Evolutionary conservation across 2,113 vertebrate species (phyloP), one percentile per base, ranked within the genome.

Genomic region (Cavia aperea): DNA sequence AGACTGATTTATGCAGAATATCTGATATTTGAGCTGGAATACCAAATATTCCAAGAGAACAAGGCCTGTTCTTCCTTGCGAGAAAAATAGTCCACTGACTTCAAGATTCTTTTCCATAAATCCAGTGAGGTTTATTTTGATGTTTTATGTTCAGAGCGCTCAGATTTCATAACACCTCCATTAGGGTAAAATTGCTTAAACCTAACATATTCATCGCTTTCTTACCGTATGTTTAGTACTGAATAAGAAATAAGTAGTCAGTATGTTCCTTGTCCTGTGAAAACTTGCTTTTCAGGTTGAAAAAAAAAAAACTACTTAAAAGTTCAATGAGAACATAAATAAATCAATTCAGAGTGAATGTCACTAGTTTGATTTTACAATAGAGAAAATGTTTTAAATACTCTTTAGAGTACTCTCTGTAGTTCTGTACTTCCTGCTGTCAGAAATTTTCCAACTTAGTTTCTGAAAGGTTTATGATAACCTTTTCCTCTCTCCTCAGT

Each of bases 71-170:
- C 85, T 90, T 93, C 10, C 43, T 79, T 81, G 5, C 73, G 93
- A 86, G 94, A 82, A 96, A 95, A 91, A 24, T 88, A 92, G 2
- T 36, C 21, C 54, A 86, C 26, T 72, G 43, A 87, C 65, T 85
- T 87, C 11, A 51, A 29, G 56, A 14, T 72, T 81, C 51, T 72
- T 72, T 91, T 72, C 39, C 51, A 81, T 21, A 62, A 12, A 73
- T 54, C 81, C 92, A n/a, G 83, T 95, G 78, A 95, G 39, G 9
- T 85, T 95, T 94, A 86, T 93, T 94, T 94, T 95, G 65, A 56
- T 86, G 72, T 90, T 90, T 88, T 84, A 86, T 93, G 51, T 90
- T 93, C 19, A 92, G 39, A 87, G 12, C 5, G 21, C 10, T 91
- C 88, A 78, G 66, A 90, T 93, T 95, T 88, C 46, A 72, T 95